Conservation (phyloP, 2,797 vertebrate genomes). For the Sandelia bainsii region DNA sequence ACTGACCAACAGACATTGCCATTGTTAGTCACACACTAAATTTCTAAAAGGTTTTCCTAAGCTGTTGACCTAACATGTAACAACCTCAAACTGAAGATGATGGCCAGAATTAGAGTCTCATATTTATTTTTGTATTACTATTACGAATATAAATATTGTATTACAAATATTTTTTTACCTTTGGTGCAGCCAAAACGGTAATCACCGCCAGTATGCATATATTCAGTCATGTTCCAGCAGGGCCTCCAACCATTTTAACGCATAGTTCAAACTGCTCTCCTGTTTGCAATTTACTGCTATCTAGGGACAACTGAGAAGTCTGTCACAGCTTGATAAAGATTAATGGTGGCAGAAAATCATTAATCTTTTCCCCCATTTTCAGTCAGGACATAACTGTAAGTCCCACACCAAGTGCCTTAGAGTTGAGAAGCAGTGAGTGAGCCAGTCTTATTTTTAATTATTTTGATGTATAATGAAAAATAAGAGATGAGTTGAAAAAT, state of each 20-base stretch:
- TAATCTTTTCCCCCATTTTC: constrained; percentile 49
- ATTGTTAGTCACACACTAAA: background rate
- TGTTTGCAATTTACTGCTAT: constrained; percentile 61
- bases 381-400: constrained; percentile 38
- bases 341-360: constrained; percentile 62
- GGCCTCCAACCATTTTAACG: constrained; percentile 22
- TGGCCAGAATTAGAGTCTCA: too few relatives aligned
- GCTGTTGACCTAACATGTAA: background rate
- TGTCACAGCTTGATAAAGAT: constrained; percentile 63
- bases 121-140: too few relatives aligned
- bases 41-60: background rate
- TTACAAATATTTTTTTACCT: background rate
- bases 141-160: too few relatives aligned
- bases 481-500: constrained; percentile 23
- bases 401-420: constrained; percentile 19
- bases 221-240: background rate
- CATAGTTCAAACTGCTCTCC: constrained; percentile 46
- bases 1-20: background rate
- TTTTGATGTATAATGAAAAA: constrained; percentile 36
- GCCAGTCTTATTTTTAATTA: constrained; percentile 42
- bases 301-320: constrained; percentile 30
- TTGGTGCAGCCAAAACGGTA: background rate
- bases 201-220: too few relatives aligned
- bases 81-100: too few relatives aligned
- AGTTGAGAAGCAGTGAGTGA: constrained; percentile 14